Base-by-base conservation (phyloP, 1,140 invertebrate species). In the Oncopeltus fasciatus region DNA sequence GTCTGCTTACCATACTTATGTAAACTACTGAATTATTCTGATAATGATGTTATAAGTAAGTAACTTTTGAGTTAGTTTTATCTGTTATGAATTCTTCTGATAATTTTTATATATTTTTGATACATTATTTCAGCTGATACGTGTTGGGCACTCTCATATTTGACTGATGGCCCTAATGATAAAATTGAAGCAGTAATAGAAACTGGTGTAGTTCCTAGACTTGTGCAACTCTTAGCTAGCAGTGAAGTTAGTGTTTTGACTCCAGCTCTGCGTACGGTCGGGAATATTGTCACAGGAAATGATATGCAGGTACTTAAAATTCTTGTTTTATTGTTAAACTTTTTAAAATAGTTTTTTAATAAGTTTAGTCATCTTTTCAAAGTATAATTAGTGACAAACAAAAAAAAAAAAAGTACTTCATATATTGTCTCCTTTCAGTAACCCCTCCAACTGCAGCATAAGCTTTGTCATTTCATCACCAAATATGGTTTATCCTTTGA, bases 101-200 rank as follows among this genome's bases (percentile, higher is more conserved):
- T 24, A 3, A 56, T 26, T 8, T 27, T 12, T 26, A 56, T 20
- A 28, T 28, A 24, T 27, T 57, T 28, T 24, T 59, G 14, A 49
- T 56, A 9, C 43, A n/a, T 59, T 28, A 62, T 73, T 73, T 11
- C 68, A 83, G 86, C 91, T 56, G 95, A 98, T 75, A 84, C 92
- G 9, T 95, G 95, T 70, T 99, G 95, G 95, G 92, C 95, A 0
- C 75, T 98, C 18, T 97, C 94, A 0, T 98, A 98, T 72, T 76
- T 98, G 3, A 95, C 92, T 2, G 94, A 97, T 75, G 92, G 92
- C 2, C 83, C 86, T 0, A 95, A 96, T 73, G 87, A 93, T 28
- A 92, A 92, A 71, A 98, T 98, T 68, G 92, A 89, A 73, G 81
- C 81, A 1, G 87, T 92, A 1, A 78, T 92, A 8, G 79, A 82